Evolutionary conservation across 2,888 invertebrate species (phyloP), one percentile per base, ranked within the genome.

Genomic region (Neoitamus cyanurus): DNA sequence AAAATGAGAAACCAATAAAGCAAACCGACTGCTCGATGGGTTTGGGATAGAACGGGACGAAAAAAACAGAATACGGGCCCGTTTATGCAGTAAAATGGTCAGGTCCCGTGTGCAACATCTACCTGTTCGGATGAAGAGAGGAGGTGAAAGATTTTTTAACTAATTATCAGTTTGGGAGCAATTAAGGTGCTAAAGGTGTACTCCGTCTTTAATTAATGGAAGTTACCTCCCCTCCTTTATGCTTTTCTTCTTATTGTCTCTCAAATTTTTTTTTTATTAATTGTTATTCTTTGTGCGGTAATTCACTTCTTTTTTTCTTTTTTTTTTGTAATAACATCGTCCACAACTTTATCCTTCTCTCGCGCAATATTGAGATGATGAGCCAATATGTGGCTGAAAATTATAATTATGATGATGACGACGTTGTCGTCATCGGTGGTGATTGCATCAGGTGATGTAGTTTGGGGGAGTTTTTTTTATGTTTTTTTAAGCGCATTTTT

Each of bases 121-220:
- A 34, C 34, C 34, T 34, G 34, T 15, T 13, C 13, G 7, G 15
- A 48, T 7, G n/a, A 70, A 15, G 28, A 70, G n/a, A 31, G 9
- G 15, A 31, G 7, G 70, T 31, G 70, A 70, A 13, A 6, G 31
- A 70, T 70, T 70, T 75, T 75, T 75, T 20, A 75, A 37, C 75
- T 75, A 75, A 75, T 75, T 75, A 75, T 75, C 75, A 75, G 75
- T 75, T 75, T 75, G 75, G 37, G 20, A 75, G 75, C 75, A 75
- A 75, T 75, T 75, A 75, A 75, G 75, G 37, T 75, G 75, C 75
- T 75, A 75, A 37, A 75, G 75, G 75, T 75, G 75, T 75, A 37
- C 37, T 75, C 75, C 25, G 75, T 75, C 75, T 75, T 75, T 75
- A 75, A 75, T 75, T 75, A 75, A 75, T 75, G 37, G 75, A n/a